phyloP scores from a whole-genome alignment of 2,888 invertebrate species.

The Aleiodes testaceus region DNA sequence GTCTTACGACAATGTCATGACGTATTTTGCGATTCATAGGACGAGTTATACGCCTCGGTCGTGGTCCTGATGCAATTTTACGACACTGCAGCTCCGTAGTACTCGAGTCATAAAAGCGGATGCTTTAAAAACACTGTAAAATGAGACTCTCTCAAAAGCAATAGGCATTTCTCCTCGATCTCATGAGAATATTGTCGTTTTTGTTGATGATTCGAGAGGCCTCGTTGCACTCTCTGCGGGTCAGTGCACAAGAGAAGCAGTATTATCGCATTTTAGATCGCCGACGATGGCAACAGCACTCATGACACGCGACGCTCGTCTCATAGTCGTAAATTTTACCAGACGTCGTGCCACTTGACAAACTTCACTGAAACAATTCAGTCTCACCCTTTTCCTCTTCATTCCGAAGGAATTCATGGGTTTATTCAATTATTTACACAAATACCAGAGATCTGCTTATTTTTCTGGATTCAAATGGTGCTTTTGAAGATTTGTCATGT shows the following conservation, averaged over 20 bases:
- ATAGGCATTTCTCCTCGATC: no score
- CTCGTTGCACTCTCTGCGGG: constrained; percentile 49
- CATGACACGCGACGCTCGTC: constrained; percentile 53
- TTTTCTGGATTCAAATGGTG: no score
- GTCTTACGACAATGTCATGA: constrained; percentile 27
- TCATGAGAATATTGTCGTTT: neutral
- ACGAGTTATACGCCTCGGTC: constrained; percentile 7
- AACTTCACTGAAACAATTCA: neutral
- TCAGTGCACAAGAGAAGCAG: constrained; percentile 56
- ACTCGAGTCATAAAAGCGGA: constrained; percentile 12
- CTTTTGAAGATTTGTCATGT: no score
- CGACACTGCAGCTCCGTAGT: constrained; percentile 16
- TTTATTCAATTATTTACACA: neutral
- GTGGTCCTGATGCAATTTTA: constrained; percentile 29
- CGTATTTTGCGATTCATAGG: constrained; percentile 36
- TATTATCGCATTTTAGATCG: constrained; percentile 53
- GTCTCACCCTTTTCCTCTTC: neutral
- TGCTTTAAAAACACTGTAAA: neutral
- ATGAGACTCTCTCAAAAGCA: constrained; percentile 1
- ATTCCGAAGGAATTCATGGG: neutral
- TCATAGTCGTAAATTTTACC: constrained; percentile 52
- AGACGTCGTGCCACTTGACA: constrained; percentile 32
- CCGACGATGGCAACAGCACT: constrained; percentile 32
- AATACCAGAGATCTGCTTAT: no score
- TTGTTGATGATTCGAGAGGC: neutral